Base-by-base conservation (phyloP, 2,113 vertebrate genomes). In the Centrocercus urophasianus region DNA sequence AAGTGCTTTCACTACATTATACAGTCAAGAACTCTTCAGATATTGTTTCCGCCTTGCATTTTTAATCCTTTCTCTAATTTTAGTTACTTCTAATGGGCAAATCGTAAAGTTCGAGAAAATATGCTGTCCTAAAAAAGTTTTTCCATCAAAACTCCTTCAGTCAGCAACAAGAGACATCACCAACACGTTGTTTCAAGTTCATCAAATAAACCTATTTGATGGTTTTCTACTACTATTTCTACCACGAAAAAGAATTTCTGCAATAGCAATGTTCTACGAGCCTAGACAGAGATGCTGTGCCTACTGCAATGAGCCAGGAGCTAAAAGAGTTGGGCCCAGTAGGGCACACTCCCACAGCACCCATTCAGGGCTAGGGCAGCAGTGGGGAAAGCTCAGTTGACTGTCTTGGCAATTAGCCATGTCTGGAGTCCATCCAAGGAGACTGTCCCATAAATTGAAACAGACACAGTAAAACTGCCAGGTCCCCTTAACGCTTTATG, bases 61-160 rank as follows among this genome's bases (percentile, higher is more conserved):
- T 91, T 94, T 95, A 84, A 81, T 79, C 32, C 70, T 94, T 86
- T 48, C 22, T 83, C 82, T 90, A 88, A 74, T 88, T 94, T 86
- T 83, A 96, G 83, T 78, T 91, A 65, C 65, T 83, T 83, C 59
- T 86, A 95, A 88, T 69, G 52, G 67, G 24, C 8, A 75, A 73
- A 43, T 78, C n/a, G 75, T 43, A 61, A 86, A 86, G 57, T 78
- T 57, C 78, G 15, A 36, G 60, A 78, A 91, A 93, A 61, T 60
- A 20, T 19, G 1, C 43, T 79, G 7, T 70, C 59, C 21, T 63
- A 48, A 16, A 72, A 20, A 43, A 7, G 7, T 28, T 94, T 93
- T 78, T 54, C 36, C 24, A 36, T 20, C 5, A 87, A 81, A 83
- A 4, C 2, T 54, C 27, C 25, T 71, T 20, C 24, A 36, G 25